Evolutionary conservation across 2,113 vertebrate species (phyloP), one percentile per base, ranked within the genome.

Genomic region (Myanophis thanlyinensis): DNA sequence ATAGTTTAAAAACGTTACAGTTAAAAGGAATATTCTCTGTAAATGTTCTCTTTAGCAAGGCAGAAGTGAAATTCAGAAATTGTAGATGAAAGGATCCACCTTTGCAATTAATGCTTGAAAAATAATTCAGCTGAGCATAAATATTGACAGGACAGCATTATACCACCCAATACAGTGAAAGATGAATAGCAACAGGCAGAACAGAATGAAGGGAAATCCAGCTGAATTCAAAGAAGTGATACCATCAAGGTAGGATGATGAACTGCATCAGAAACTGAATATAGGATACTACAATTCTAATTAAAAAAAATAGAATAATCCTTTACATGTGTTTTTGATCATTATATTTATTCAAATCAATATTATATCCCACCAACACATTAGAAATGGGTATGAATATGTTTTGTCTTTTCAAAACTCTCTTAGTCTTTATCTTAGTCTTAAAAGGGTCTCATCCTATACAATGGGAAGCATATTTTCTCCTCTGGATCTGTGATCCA

Each of bases 351-450:
- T 49, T 95, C 92, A 89, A 93, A 94, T 48, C 85, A 92, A 85
- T 92, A 93, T 95, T 95, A 94, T 94, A 96, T 92, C 94, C 47
- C 91, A 91, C 67, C 87, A 0, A 40, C 91, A 86, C 90, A 85
- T 90, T 20, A 62, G 35, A 85, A 85, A 47, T 85, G 22, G 10
- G 46, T 92, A 91, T 92, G 11, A n/a, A 30, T 53, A 53, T 23
- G 3, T 20, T 20, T 48, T 15, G 27, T 67, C 85, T 91, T 86
- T 94, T 88, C 51, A 90, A 93, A 95, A 89, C 96, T 62, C 95
- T 97, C 95, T 97, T 96, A 96, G 90, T 87, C 91, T 93, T 95
- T 94, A n/a, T n/a, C n/a, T n/a, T n/a, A n/a, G n/a, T n/a, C n/a
- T n/a, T n/a, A n/a, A n/a, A n/a, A n/a, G n/a, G n/a, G n/a, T n/a